These are phyloP conservation scores for Lobophora halterata DNA, from an alignment of 2,888 invertebrate genomes.

Conservation along the genomic window DNA sequence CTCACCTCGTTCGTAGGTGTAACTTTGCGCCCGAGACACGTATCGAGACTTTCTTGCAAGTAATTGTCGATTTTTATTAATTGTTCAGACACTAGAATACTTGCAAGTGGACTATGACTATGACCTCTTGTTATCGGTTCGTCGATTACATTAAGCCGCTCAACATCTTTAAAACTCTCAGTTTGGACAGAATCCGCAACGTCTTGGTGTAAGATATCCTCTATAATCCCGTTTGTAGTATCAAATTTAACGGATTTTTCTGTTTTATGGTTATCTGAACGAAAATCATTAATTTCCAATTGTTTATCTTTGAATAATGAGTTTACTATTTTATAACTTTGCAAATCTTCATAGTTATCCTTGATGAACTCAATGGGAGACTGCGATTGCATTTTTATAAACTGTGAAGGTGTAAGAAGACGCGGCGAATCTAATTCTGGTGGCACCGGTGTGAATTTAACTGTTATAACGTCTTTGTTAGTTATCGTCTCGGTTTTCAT, in stretches of 20 bases:
- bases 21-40: constrained; percentile 46
- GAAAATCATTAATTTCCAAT: constrained; percentile 36
- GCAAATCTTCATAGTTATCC: constrained; percentile 66
- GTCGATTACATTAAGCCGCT: constrained; percentile 13
- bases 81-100: constrained; percentile 62
- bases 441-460: constrained; percentile 69
- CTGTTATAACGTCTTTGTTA: constrained; percentile 69
- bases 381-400: constrained; percentile 23
- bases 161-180: constrained; percentile 13
- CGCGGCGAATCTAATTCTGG: constrained; percentile 58
- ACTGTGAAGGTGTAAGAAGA: constrained; percentile 48
- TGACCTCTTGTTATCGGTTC: constrained; percentile 44
- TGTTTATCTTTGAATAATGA: constrained; percentile 59
- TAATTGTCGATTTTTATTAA: constrained; percentile 68
- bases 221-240: constrained; percentile 12
- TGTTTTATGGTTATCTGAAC: constrained; percentile 6
- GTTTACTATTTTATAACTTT: constrained; percentile 74
- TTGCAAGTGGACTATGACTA: constrained; percentile 64
- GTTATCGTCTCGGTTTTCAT: constrained; percentile 69
- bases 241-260: constrained; percentile 30
- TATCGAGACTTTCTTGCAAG: constrained; percentile 67
- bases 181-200: constrained; percentile 9
- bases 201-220: constrained; percentile 1
- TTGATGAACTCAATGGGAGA: constrained; percentile 35
- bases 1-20: constrained; percentile 15